Percentiles rank a stretch among this genome's conserved stretches.
Evolutionary conservation across 1,140 invertebrate genomes (phyloP).

Genomic region (Chelonus insularis): DNA sequence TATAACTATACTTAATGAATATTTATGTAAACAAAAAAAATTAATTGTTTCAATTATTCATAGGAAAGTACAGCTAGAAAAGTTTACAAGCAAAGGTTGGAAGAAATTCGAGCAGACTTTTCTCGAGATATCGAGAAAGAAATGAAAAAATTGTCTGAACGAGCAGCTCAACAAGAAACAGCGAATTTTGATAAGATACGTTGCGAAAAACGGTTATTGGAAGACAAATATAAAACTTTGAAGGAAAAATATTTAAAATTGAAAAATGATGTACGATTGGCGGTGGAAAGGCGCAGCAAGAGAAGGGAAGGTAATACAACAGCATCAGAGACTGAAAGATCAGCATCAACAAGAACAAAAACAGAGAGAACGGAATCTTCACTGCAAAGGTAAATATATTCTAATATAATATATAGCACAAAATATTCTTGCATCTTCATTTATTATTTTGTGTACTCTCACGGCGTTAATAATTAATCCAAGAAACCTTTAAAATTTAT

Average conservation of each 20-base stretch:
- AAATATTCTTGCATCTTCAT: slow-evolving; percentile 2
- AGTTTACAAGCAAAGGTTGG: slow-evolving; percentile 67
- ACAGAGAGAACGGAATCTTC: slow-evolving; percentile 54
- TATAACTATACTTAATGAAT: slow-evolving; percentile 4
- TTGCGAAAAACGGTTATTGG: slow-evolving; percentile 71
- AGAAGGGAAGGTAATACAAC: slow-evolving; percentile 65
- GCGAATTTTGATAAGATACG: slow-evolving; percentile 67
- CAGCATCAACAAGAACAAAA: slow-evolving; percentile 57
- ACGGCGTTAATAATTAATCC: not conserved
- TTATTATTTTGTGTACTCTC: not conserved
- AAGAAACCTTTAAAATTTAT: too few species aligned
- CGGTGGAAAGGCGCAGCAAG: slow-evolving; percentile 63
- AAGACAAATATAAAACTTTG: slow-evolving; percentile 77
- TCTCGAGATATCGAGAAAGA: slow-evolving; percentile 63
- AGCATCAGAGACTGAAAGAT: slow-evolving; percentile 76
- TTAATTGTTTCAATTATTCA: slow-evolving; percentile 28
- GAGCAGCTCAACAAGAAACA: slow-evolving; percentile 53
- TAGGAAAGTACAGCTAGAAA: slow-evolving; percentile 65
- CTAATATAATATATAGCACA: not conserved
- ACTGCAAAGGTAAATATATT: slow-evolving; percentile 56
- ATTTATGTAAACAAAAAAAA: not conserved
- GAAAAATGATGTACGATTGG: slow-evolving; percentile 74
- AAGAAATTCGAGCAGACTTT: slow-evolving; percentile 66
- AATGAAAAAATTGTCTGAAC: slow-evolving; percentile 55
- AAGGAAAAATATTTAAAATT: slow-evolving; percentile 81